phyloP scores from a whole-genome alignment of 92 coral and sea anemone genomes.

The Epizoanthus illoricatus region DNA sequence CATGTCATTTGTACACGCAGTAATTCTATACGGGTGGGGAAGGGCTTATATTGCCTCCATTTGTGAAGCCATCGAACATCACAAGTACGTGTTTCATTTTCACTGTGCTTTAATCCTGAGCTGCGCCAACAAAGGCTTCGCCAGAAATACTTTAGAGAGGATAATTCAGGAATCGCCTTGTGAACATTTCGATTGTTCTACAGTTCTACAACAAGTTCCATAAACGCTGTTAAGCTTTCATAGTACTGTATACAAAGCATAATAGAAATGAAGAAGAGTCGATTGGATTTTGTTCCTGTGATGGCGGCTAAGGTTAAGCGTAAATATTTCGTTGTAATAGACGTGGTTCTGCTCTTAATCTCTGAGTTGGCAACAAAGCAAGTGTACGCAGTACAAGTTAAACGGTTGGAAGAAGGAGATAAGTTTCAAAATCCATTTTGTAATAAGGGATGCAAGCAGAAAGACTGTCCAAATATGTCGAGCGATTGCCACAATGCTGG shows the following conservation, averaged over 20 bases:
- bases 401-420: slow-evolving; percentile 29
- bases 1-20: slow-evolving; percentile 23
- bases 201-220: not conserved
- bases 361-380: not conserved
- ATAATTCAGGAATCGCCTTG: not conserved
- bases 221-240: not conserved
- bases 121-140: not conserved
- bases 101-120: not conserved
- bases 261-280: not conserved
- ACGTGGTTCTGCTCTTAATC: slow-evolving; percentile 4
- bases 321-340: not conserved
- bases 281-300: not conserved
- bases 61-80: slow-evolving; percentile 35
- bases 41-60: not conserved
- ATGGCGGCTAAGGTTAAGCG: slow-evolving; percentile 10
- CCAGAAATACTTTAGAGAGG: not conserved
- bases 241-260: slow-evolving; percentile 2
- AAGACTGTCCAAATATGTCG: not conserved
- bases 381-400: slow-evolving; percentile 1
- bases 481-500: slow-evolving; percentile 20
- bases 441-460: not conserved
- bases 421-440: slow-evolving; percentile 28
- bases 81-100: not conserved
- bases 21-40: slow-evolving; percentile 37
- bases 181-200: not conserved